Conservation (phyloP, 2,113 vertebrate genomes). For the Xiphophorus couchianus region DNA sequence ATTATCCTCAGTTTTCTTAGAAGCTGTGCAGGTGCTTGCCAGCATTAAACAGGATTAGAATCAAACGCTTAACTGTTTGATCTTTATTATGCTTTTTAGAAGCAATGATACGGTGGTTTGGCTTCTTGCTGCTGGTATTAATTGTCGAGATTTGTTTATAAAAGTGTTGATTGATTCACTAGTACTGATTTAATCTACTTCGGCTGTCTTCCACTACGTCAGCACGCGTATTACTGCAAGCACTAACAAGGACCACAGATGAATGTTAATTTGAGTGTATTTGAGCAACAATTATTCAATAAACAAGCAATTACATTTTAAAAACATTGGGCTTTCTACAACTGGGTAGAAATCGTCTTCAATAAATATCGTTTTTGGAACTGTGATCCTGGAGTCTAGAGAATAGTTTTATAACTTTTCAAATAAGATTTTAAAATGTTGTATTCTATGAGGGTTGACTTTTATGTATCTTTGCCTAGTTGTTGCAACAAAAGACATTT, state of each 20-base stretch:
- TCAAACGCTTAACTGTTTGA: background rate
- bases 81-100: background rate
- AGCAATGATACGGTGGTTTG: background rate
- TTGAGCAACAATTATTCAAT: background rate
- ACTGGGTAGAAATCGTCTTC: no score
- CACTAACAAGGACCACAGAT: background rate
- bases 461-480: no score
- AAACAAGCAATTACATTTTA: background rate
- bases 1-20: background rate
- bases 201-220: background rate
- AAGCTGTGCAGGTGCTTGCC: background rate
- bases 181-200: background rate
- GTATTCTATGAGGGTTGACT: no score
- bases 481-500: no score
- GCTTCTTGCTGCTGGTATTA: background rate
- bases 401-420: no score
- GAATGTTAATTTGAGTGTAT: background rate
- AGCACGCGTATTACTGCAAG: background rate
- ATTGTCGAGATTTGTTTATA: background rate
- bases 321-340: no score
- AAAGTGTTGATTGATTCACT: background rate
- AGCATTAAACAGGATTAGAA: background rate
- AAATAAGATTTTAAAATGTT: no score
- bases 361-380: no score
- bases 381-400: no score